Evolutionary conservation across 2,797 vertebrate genomes (phyloP).

Genomic region (Bryconaethiops microstoma): DNA sequence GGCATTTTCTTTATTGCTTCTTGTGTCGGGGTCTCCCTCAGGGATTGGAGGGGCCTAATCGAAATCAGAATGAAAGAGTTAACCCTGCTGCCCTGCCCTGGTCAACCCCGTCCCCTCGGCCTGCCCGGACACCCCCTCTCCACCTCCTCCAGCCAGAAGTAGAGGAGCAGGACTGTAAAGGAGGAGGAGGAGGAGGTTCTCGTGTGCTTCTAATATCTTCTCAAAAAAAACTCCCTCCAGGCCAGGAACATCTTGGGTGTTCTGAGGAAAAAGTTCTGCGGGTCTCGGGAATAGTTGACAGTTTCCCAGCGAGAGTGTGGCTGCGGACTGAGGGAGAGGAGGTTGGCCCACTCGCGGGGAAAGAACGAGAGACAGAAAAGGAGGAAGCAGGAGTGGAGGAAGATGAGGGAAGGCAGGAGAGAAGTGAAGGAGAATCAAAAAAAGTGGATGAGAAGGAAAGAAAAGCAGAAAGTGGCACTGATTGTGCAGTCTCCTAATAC

Average conservation of each 20-base stretch:
- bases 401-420: background rate
- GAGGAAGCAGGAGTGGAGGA: slow-evolving; percentile 3
- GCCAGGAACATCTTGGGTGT: slow-evolving; percentile 81
- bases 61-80: slow-evolving; percentile 57
- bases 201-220: slow-evolving; percentile 80
- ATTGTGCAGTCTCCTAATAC: too few relatives aligned
- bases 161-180: background rate
- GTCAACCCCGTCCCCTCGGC: slow-evolving; percentile 41
- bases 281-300: slow-evolving; percentile 84
- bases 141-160: slow-evolving; percentile 13
- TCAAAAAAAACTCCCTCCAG: slow-evolving; percentile 73
- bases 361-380: slow-evolving; percentile 13
- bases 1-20: slow-evolving; percentile 42
- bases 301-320: slow-evolving; percentile 75
- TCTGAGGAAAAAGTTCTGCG: slow-evolving; percentile 74
- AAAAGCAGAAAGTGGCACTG: background rate
- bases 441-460: background rate
- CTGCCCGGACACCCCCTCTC: slow-evolving; percentile 37
- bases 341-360: slow-evolving; percentile 14
- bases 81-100: slow-evolving; percentile 55
- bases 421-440: too few relatives aligned
- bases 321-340: slow-evolving; percentile 43
- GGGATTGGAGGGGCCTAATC: slow-evolving; percentile 50
- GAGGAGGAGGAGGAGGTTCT: slow-evolving; percentile 51
- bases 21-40: slow-evolving; percentile 26